These are phyloP conservation scores for Sardinella longiceps DNA, from an alignment of 2,797 vertebrate species.

Conservation along the genomic window DNA sequence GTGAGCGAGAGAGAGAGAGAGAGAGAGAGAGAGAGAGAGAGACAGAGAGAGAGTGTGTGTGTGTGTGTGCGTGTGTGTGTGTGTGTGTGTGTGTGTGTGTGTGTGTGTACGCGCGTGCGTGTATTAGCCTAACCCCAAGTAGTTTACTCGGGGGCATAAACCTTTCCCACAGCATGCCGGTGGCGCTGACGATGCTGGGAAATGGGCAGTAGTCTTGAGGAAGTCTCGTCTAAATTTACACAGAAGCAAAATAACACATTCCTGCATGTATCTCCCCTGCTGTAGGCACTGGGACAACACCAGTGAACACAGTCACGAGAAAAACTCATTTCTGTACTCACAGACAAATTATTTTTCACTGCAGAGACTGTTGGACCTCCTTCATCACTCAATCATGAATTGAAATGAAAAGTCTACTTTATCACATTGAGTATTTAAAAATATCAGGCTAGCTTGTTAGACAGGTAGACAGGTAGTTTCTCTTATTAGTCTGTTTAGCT, in stretches of 20 bases:
- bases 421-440: no score
- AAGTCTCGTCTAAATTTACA: conserved; percentile 50
- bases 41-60: no score
- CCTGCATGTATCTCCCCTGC: conserved; percentile 32
- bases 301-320: neutral
- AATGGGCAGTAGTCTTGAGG: conserved; percentile 41
- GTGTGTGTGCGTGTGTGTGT: neutral
- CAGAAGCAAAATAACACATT: conserved; percentile 24
- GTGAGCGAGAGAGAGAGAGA: neutral
- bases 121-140: neutral
- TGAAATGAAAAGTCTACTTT: neutral
- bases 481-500: neutral
- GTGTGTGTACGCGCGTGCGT: conserved; percentile 10
- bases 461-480: no score
- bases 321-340: neutral
- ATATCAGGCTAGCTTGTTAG: no score
- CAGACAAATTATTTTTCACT: neutral
- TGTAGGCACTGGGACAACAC: neutral
- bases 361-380: neutral
- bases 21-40: neutral
- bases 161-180: conserved; percentile 47
- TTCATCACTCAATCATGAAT: neutral
- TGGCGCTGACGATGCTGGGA: conserved; percentile 44
- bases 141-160: conserved; percentile 24
- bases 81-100: conserved; percentile 1